Percentiles rank a stretch among this genome's conserved stretches.
Evolutionary conservation across 2,797 vertebrate species (phyloP).

Genomic region (Fratercula arctica): DNA sequence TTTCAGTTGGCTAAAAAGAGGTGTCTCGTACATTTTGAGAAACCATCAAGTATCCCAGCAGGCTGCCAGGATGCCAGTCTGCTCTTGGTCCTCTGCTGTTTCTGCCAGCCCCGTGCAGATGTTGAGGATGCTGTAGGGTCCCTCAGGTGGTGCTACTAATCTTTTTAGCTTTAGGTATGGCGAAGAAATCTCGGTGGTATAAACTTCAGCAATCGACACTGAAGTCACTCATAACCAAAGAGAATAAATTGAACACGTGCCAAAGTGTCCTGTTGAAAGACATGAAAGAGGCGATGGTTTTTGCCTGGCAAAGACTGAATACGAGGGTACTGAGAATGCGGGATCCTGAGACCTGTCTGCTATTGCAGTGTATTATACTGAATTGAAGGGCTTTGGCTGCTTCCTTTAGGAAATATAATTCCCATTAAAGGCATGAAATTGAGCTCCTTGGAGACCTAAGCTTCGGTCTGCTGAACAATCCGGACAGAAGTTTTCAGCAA

Average conservation of each 20-base stretch:
- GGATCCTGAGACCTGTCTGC: not conserved
- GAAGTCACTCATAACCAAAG: not conserved
- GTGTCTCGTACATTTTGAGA: not conserved
- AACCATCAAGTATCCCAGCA: not conserved
- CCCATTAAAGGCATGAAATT: conserved; percentile 31
- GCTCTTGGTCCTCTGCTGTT: not conserved
- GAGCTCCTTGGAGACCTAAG: conserved; percentile 12
- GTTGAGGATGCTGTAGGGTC: not conserved
- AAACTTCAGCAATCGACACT: not conserved
- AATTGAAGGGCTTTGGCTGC: conserved; percentile 1
- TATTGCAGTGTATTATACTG: not conserved
- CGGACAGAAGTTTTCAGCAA: not conserved
- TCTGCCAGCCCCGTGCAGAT: not conserved
- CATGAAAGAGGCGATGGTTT: not conserved
- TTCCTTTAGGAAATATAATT: conserved; percentile 50
- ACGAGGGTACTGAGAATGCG: not conserved
- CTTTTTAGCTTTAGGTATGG: not conserved
- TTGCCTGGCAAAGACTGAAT: not conserved
- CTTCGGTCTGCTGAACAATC: not conserved
- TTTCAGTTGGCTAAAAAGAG: not conserved
- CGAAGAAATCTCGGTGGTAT: not conserved
- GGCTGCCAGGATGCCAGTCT: not conserved
- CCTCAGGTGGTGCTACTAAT: not conserved
- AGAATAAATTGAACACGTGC: not conserved
- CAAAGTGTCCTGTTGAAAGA: not conserved